Evolutionary conservation across 92 coral and sea anemone species (phyloP).

Genomic region (Epizoanthus illoricatus): DNA sequence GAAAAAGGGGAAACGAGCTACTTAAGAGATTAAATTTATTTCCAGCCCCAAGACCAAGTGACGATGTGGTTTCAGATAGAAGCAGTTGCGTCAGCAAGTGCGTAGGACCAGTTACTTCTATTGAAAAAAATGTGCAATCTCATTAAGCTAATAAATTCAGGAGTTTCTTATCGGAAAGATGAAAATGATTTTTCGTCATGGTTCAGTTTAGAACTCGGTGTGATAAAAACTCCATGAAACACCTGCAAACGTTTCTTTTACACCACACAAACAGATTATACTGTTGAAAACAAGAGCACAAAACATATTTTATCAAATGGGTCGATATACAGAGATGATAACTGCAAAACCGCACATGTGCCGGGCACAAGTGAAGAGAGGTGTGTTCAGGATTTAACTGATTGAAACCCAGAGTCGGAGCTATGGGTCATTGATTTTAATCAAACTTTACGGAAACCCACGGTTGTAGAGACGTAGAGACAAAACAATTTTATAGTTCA

Average conservation of each 20-base stretch:
- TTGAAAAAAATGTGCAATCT: not conserved
- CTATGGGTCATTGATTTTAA: conserved; percentile 34
- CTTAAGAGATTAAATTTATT: not conserved
- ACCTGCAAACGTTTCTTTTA: not conserved
- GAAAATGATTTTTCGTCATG: not conserved
- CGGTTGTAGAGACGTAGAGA: conserved; percentile 1
- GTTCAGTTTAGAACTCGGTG: not conserved
- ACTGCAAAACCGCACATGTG: not conserved
- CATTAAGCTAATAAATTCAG: not conserved
- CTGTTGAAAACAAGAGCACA: not conserved
- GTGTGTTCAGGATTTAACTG: conserved; percentile 8
- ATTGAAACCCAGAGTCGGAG: conserved; percentile 24
- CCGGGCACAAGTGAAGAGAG: not conserved
- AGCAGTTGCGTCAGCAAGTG: conserved; percentile 29
- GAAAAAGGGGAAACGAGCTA: not conserved
- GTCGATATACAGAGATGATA: not conserved
- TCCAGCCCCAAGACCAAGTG: not conserved
- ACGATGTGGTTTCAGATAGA: not conserved
- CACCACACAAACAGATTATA: conserved; percentile 4
- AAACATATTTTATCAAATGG: not conserved
- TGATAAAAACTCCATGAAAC: not conserved
- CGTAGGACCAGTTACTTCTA: not conserved
- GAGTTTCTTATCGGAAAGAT: not conserved
- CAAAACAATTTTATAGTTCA: conserved; percentile 11
- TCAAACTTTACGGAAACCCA: conserved; percentile 1